Base-by-base conservation (phyloP, 2,888 invertebrate genomes). In the Clistopyga incitator region DNA sequence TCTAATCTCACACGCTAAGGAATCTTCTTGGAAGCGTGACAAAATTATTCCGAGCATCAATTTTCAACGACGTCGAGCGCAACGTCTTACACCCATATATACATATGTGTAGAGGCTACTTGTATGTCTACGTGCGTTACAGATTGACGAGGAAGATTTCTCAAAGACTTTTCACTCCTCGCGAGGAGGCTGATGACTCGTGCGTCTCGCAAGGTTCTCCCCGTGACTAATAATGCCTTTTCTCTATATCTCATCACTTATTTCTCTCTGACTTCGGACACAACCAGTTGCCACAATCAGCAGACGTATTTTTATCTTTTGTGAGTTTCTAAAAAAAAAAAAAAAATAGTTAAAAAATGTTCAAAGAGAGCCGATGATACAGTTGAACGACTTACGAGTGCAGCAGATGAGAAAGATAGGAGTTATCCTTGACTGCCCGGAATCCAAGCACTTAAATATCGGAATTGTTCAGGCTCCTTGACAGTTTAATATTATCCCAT, bases 91-190 rank as follows among this genome's bases (percentile, higher is more conserved):
- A 23, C 45, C 8, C 15, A 18, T 67, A 20, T 13, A 8, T 18
- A n/a, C 61, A 1, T 29, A 47, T 29, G n/a, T 6, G 20, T 11
- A 45, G 3, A 29, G 29, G 29, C 4, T 29, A 29, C 3, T 18
- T 23, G n/a, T 25, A 29, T 18, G 42, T 74, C 15, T 42, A 15
- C n/a, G 23, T 18, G 29, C 6, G 42, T 78, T 78, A 70, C 68
- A 78, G 61, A 78, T 82, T 47, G 82, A 71, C 64, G 56, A 70
- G 82, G 64, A 82, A 71, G 64, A 82, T 78, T 75, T 82, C 78
- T 71, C 78, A 64, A 78, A 75, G 20, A 82, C 68, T 75, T 75
- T 78, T 75, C 75, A 75, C 65, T 82, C 42, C 18, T 18, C 67
- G 20, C 56, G 78, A 70, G 38, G 78, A 70, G 38, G 70, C 70